phyloP scores from a whole-genome alignment of 2,113 vertebrate genomes.

The Panthera uncia region DNA sequence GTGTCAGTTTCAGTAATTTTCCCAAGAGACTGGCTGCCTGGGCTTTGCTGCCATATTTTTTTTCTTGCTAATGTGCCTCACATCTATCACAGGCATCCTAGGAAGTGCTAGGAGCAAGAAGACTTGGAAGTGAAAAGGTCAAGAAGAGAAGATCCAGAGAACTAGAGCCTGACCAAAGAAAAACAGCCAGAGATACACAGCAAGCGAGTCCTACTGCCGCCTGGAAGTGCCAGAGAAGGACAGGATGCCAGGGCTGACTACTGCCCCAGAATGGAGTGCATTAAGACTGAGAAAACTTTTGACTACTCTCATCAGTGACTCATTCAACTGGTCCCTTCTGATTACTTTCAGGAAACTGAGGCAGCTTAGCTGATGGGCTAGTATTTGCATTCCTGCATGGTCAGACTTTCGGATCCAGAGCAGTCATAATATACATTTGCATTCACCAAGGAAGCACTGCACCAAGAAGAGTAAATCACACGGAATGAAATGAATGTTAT shows the following conservation, averaged over 20 bases:
- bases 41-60: neutral
- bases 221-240: neutral
- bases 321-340: neutral
- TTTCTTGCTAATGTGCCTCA: neutral
- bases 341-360: neutral
- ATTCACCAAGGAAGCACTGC: neutral
- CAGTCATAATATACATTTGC: neutral
- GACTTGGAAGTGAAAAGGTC: neutral
- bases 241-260: rapidly evolving
- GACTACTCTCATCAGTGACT: neutral
- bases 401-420: neutral
- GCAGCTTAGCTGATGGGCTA: neutral
- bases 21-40: neutral
- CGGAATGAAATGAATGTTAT: rapidly evolving
- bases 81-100: neutral
- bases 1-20: neutral
- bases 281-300: neutral
- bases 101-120: neutral
- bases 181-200: neutral
- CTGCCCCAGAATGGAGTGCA: neutral
- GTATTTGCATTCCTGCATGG: neutral
- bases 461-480: neutral
- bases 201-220: neutral
- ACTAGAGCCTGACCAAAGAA: neutral
- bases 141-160: neutral